Percentiles rank a stretch among this genome's conserved stretches.
Evolutionary conservation across 2,888 invertebrate genomes (phyloP).

Genomic region (Portevinia maculata): DNA sequence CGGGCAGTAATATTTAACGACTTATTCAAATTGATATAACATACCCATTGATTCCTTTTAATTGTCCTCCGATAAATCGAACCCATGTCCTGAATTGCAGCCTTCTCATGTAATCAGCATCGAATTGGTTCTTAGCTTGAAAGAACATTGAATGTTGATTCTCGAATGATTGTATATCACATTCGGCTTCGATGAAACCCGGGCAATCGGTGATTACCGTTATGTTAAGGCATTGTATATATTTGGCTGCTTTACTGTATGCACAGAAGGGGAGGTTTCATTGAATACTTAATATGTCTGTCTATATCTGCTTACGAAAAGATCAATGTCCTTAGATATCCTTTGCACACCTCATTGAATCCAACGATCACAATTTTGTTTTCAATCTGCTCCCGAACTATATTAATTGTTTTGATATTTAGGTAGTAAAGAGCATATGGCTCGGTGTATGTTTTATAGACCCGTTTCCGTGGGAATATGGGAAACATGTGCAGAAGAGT

Average conservation of each 20-base stretch:
- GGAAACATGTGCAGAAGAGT: slow-evolving; percentile 58
- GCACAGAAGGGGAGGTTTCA: background rate
- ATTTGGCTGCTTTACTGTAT: background rate
- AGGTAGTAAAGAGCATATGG: slow-evolving; percentile 53
- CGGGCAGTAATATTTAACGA: background rate
- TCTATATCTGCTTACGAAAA: slow-evolving; percentile 72
- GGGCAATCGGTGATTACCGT: slow-evolving; percentile 27
- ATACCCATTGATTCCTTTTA: slow-evolving; percentile 46
- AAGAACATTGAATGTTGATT: slow-evolving; percentile 40
- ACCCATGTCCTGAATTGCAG: slow-evolving; percentile 56
- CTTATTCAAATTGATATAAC: background rate
- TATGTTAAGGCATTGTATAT: slow-evolving; percentile 43
- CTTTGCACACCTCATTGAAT: slow-evolving; percentile 77
- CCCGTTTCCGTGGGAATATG: slow-evolving; percentile 28
- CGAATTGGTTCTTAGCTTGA: slow-evolving; percentile 45
- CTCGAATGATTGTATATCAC: slow-evolving; percentile 20
- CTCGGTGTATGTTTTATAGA: background rate
- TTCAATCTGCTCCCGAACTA: slow-evolving; percentile 21
- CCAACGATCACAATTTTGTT: slow-evolving; percentile 76
- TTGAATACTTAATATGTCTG: background rate
- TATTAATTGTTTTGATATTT: slow-evolving; percentile 23
- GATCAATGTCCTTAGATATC: slow-evolving; percentile 77
- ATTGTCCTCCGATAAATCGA: slow-evolving; percentile 14
- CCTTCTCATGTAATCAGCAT: slow-evolving; percentile 30
- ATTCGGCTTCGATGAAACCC: slow-evolving; percentile 53